These are phyloP conservation scores for human (Homo sapiens) DNA, from an alignment of 2,113 vertebrate genomes.

Conservation along the genomic window DNA sequence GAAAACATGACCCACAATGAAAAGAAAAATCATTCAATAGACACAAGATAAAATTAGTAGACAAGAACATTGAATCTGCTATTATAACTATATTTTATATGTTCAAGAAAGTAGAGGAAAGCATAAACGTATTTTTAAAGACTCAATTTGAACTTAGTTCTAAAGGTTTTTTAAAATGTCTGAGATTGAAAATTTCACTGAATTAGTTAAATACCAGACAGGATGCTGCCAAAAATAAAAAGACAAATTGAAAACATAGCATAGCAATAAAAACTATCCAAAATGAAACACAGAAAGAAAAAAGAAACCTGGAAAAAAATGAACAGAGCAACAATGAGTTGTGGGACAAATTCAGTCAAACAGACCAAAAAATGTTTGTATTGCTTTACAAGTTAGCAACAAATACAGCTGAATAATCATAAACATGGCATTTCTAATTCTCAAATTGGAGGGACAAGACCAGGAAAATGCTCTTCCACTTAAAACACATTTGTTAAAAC, in stretches of 20 bases:
- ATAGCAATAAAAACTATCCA: background rate
- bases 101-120: background rate
- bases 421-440: background rate
- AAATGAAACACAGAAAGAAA: background rate
- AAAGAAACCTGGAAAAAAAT: background rate
- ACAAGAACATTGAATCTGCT: background rate
- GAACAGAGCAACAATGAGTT: background rate
- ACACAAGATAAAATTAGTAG: background rate
- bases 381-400: constrained; percentile 40
- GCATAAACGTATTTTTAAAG: background rate
- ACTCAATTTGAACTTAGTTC: background rate
- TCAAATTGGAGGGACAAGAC: background rate
- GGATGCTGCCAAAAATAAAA: background rate
- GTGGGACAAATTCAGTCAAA: background rate
- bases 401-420: background rate
- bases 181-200: background rate
- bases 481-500: constrained; percentile 29
- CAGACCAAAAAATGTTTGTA: background rate
- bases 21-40: background rate
- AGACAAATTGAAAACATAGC: background rate
- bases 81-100: background rate
- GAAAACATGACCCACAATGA: background rate
- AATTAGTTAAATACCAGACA: background rate
- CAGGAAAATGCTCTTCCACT: background rate
- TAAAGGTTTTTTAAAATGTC: background rate